phyloP scores from a whole-genome alignment of 2,888 invertebrate species.

The Zygaena filipendulae region DNA sequence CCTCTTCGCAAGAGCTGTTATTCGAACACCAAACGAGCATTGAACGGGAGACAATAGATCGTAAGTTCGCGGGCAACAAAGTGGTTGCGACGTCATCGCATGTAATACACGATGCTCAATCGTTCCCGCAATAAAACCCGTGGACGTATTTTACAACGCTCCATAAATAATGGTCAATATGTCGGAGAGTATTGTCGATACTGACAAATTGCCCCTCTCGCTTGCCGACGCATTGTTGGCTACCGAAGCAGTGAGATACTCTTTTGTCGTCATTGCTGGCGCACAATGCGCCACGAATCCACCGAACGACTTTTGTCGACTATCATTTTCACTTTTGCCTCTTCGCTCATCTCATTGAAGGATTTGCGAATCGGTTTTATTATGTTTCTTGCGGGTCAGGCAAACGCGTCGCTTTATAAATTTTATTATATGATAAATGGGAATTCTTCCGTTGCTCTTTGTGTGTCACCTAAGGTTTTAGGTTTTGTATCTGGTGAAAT shows the following conservation, averaged over 20 bases:
- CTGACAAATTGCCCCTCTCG: slow-evolving; percentile 63
- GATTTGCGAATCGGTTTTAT: slow-evolving; percentile 51
- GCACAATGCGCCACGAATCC: slow-evolving; percentile 39
- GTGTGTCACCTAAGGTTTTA: slow-evolving; percentile 28
- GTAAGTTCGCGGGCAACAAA: slow-evolving; percentile 37
- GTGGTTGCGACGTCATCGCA: slow-evolving; percentile 41
- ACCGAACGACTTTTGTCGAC: slow-evolving; percentile 51
- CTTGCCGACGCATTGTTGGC: slow-evolving; percentile 57
- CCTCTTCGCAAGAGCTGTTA: no score
- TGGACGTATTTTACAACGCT: slow-evolving; percentile 50
- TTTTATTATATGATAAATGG: slow-evolving; percentile 52
- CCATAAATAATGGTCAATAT: slow-evolving; percentile 68
- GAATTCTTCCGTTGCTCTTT: slow-evolving; percentile 35
- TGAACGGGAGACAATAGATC: slow-evolving; percentile 20
- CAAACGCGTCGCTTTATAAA: slow-evolving; percentile 31
- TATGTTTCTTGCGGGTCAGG: slow-evolving; percentile 43
- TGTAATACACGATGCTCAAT: slow-evolving; percentile 57
- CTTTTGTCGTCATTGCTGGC: slow-evolving; percentile 34
- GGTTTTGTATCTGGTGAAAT: slow-evolving; percentile 33
- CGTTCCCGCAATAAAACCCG: slow-evolving; percentile 60
- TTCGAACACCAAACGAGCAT: no score
- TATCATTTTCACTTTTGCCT: slow-evolving; percentile 58
- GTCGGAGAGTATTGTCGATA: slow-evolving; percentile 60
- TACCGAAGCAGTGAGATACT: slow-evolving; percentile 40
- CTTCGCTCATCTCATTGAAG: slow-evolving; percentile 29